phyloP scores from a whole-genome alignment of 2,888 invertebrate species.

The Pomacea canaliculata region DNA sequence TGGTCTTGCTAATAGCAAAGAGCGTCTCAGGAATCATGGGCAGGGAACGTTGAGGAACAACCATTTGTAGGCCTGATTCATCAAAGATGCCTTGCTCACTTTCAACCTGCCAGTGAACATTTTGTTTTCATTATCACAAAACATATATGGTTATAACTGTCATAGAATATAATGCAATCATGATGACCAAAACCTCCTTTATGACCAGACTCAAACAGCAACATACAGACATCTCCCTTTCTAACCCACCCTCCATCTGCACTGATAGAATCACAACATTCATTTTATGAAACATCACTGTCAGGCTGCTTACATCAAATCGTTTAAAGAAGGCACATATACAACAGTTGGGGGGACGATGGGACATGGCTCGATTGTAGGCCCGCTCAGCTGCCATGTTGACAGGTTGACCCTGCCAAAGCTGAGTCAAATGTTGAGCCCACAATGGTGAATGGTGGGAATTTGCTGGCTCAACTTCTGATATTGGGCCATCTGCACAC shows the following conservation, averaged over 20 bases:
- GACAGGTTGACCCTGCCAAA: conserved; percentile 70
- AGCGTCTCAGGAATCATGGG: conserved; percentile 65
- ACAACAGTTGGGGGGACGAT: conserved; percentile 74
- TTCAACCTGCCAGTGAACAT: conserved; percentile 10
- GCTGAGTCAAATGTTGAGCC: conserved; percentile 64
- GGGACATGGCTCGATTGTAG: conserved; percentile 73
- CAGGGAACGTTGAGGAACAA: conserved; percentile 43
- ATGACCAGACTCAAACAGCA: too few relatives aligned
- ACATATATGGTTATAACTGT: too few relatives aligned
- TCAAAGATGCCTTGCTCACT: conserved; percentile 14
- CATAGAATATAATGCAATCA: too few relatives aligned
- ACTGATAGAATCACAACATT: too few relatives aligned
- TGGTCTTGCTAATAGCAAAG: conserved; percentile 63
- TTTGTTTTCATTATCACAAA: too few relatives aligned
- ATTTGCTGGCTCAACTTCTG: not conserved
- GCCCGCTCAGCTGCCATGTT: conserved; percentile 71
- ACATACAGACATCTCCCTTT: too few relatives aligned
- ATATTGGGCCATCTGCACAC: not conserved
- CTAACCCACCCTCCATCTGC: too few relatives aligned
- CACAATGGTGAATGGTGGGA: conserved; percentile 48
- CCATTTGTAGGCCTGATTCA: conserved; percentile 15
- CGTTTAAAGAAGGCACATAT: conserved; percentile 74
- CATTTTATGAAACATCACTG: too few relatives aligned
- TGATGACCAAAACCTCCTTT: too few relatives aligned
- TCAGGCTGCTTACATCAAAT: conserved; percentile 45